A percentile compares a stretch with the other conserved stretches of the same genome.
Evolutionary conservation across 2,797 vertebrate genomes (phyloP).

Genomic region (Dallia pectoralis): DNA sequence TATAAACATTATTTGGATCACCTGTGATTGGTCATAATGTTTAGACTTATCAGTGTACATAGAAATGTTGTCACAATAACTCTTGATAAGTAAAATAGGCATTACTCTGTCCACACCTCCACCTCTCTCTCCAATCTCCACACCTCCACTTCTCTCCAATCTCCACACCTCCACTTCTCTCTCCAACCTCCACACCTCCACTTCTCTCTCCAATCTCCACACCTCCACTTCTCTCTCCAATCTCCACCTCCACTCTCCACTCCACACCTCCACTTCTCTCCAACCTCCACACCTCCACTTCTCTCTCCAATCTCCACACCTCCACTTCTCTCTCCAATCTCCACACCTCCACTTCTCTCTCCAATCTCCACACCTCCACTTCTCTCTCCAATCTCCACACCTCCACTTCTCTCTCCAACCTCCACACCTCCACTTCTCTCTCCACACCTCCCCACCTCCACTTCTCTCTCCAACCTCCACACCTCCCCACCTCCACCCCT

Average conservation of each 20-base stretch:
- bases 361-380: no score
- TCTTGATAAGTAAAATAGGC: no score
- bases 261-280: conserved; percentile 26
- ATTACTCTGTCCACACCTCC: background rate
- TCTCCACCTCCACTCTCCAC: no score
- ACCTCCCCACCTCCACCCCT: conserved; percentile 24
- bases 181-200: conserved; percentile 25
- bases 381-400: background rate
- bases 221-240: background rate
- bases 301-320: background rate
- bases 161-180: conserved; percentile 22
- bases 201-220: background rate
- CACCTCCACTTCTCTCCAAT: no score
- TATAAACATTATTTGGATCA: no score
- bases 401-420: background rate
- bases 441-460: conserved; percentile 23
- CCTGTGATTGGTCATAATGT: no score
- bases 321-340: background rate
- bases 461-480: background rate
- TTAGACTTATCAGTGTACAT: no score
- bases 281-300: no score
- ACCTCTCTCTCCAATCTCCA: conserved; percentile 21
- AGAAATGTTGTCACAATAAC: no score
- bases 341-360: conserved; percentile 24
- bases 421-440: conserved; percentile 24